phyloP scores from a whole-genome alignment of 2,888 invertebrate genomes.

The Morpho helenor region DNA sequence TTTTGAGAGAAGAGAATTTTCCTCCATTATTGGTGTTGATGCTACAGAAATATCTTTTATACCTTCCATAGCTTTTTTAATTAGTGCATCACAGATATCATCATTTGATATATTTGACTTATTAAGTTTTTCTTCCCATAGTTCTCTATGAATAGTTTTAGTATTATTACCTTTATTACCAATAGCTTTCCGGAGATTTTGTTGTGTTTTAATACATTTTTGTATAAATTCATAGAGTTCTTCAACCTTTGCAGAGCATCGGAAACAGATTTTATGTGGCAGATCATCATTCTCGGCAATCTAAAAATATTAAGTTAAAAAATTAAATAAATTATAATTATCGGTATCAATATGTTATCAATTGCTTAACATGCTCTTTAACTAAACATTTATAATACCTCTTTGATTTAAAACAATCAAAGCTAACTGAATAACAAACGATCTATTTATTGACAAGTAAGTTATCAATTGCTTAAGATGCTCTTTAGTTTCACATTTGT shows the following conservation, averaged over 20 bases:
- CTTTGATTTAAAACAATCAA: no score
- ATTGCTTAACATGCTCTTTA: no score
- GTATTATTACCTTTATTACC: slow-evolving; percentile 44
- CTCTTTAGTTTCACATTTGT: no score
- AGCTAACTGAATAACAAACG: no score
- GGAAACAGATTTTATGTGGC: slow-evolving; percentile 74
- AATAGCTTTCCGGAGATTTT: slow-evolving; percentile 46
- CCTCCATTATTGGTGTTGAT: slow-evolving; percentile 31
- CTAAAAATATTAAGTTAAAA: slow-evolving; percentile 42
- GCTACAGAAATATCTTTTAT: slow-evolving; percentile 50
- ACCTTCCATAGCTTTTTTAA: slow-evolving; percentile 69
- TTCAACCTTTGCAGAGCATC: slow-evolving; percentile 73
- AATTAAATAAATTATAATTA: neutral
- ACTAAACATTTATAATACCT: no score
- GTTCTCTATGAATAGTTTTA: slow-evolving; percentile 51
- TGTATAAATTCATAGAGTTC: slow-evolving; percentile 70
- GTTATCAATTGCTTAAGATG: no score
- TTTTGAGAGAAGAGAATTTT: slow-evolving; percentile 16
- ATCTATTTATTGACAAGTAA: no score
- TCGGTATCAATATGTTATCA: no score
- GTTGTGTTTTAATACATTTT: slow-evolving; percentile 66
- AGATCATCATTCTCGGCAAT: slow-evolving; percentile 69
- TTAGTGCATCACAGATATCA: slow-evolving; percentile 67
- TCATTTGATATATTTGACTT: slow-evolving; percentile 68
- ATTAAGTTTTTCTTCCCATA: slow-evolving; percentile 66